Evolutionary conservation across 1,140 invertebrate species (phyloP).

Genomic region (Micrasema minimum): DNA sequence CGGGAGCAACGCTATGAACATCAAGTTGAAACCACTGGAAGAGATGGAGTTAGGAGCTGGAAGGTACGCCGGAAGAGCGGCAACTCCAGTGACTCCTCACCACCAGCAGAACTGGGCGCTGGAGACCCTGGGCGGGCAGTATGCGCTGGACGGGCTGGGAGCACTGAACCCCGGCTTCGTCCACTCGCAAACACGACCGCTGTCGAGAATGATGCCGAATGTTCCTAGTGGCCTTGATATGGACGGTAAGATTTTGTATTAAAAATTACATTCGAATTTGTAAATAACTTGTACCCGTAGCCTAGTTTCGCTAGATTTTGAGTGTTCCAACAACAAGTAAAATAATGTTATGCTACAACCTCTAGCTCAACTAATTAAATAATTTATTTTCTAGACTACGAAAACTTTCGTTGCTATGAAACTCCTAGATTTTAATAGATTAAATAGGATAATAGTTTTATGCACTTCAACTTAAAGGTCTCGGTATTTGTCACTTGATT

Average conservation of each 20-base stretch:
- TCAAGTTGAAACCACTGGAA: constrained; percentile 75
- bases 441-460: no score
- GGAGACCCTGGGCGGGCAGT: constrained; percentile 72
- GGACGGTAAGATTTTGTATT: constrained; percentile 63
- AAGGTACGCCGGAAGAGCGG: constrained; percentile 69
- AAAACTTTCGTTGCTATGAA: no score
- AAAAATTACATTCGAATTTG: no score
- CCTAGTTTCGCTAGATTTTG: constrained; percentile 25
- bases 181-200: constrained; percentile 67
- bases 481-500: no score
- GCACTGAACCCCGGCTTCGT: constrained; percentile 67
- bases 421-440: no score
- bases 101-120: constrained; percentile 65
- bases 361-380: no score
- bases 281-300: no score
- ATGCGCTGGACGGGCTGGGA: constrained; percentile 68
- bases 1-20: constrained; percentile 68
- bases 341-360: neutral
- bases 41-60: constrained; percentile 73
- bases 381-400: no score
- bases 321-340: constrained; percentile 25
- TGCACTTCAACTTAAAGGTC: no score
- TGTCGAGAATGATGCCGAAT: constrained; percentile 65
- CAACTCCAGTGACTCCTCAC: constrained; percentile 72
- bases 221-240: constrained; percentile 65